Evolutionary conservation across 2,797 vertebrate genomes (phyloP).

Genomic region (Cyclopterus lumpus): DNA sequence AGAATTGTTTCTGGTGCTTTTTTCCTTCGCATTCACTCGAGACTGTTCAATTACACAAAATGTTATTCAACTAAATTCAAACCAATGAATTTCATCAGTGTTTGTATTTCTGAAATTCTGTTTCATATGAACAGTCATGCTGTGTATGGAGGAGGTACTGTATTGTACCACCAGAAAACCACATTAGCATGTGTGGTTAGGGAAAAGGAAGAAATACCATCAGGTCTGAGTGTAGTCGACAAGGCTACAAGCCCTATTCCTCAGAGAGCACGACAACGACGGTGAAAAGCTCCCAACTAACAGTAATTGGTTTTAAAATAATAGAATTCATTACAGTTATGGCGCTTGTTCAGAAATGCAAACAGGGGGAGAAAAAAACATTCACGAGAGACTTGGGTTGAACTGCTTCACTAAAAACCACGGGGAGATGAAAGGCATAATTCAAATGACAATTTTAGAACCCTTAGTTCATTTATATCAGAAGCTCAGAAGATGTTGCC

Average conservation of each 20-base stretch:
- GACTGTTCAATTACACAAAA: constrained; percentile 25
- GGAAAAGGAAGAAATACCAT: constrained; percentile 74
- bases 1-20: constrained; percentile 10
- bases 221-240: constrained; percentile 76
- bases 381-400: constrained; percentile 79
- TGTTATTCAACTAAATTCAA: constrained; percentile 22
- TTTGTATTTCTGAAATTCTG: constrained; percentile 37
- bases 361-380: constrained; percentile 78
- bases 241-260: constrained; percentile 74
- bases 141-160: constrained; percentile 41
- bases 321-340: constrained; percentile 87
- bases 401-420: constrained; percentile 85
- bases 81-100: constrained; percentile 18
- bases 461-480: constrained; percentile 84
- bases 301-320: constrained; percentile 89
- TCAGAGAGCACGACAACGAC: constrained; percentile 77
- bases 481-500: constrained; percentile 78
- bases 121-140: constrained; percentile 29
- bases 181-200: constrained; percentile 74
- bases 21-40: constrained; percentile 5
- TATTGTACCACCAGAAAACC: constrained; percentile 56
- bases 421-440: constrained; percentile 86
- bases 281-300: constrained; percentile 79
- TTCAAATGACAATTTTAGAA: constrained; percentile 89
- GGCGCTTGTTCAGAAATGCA: constrained; percentile 85